Evolutionary conservation across 2,888 invertebrate genomes (phyloP), one percentile per base, ranked within the genome.

Genomic region (Polymixis flavicincta): DNA sequence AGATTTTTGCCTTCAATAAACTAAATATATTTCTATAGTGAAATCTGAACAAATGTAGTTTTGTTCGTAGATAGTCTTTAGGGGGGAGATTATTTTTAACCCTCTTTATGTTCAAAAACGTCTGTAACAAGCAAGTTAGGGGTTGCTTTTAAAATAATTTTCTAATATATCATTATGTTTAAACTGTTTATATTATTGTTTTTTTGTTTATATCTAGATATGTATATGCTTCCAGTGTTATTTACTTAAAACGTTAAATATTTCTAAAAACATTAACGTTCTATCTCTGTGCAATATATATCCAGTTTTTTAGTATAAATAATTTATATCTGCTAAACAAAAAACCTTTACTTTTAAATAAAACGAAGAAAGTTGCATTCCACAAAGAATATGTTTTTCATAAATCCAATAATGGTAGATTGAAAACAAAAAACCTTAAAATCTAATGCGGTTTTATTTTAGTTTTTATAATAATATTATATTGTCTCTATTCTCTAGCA

Each of bases 1-100:
- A 11, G 48, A 28, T 19, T n/a, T 74, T 69, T 57, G 11, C 42
- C 64, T 68, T 71, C 19, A 60, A 61, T 45, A 66, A 63, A 57
- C n/a, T 68, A 74, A 74, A 67, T 45, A 81, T 78, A 77, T 74
- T 74, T 87, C 50, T 78, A 57, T 70, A 75, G 45, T 22, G 1
- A 74, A 76, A 72, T 65, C 63, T 71, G 84, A 86, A 86, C 82
- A 85, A 84, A 87, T 72, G 2, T 59, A 45, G 37, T 64, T 83
- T 85, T 87, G 80, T 86, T 87, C 82, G n/a, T 84, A 80, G 60
- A 73, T 87, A 80, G 78, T 69, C 78, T 75, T 73, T 61, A 68
- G 59, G 75, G 80, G 86, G 88, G 84, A 83, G 82, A 70, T 69
- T n/a, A 19, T 71, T 55, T 42, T 32, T 25, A 69, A 54, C n/a